phyloP scores from a whole-genome alignment of 2,797 vertebrate species.

The Scomberomorus guttatus region DNA sequence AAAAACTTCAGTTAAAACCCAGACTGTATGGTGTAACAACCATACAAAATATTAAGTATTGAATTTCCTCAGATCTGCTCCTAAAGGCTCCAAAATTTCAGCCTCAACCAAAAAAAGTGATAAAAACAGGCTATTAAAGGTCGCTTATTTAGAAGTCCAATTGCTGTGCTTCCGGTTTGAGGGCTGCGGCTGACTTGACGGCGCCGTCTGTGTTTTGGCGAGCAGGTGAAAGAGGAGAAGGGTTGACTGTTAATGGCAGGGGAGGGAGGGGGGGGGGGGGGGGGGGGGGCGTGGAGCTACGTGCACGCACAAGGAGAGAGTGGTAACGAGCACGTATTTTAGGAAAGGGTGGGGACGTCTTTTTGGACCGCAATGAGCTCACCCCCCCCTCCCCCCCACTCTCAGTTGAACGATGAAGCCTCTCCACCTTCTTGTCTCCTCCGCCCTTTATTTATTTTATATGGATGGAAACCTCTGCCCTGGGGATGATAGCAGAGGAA shows the following conservation, averaged over 20 bases:
- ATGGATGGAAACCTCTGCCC: not conserved
- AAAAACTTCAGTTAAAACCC: not conserved
- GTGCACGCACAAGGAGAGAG: conserved; percentile 62
- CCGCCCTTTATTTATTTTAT: not conserved
- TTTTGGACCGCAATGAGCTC: conserved; percentile 16
- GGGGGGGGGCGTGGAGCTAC: conserved; percentile 45
- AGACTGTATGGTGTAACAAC: not conserved
- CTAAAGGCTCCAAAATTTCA: not conserved
- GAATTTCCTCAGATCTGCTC: not conserved
- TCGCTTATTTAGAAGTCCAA: conserved; percentile 47
- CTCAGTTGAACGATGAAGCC: conserved; percentile 2
- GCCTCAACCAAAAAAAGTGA: no score
- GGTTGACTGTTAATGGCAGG: conserved; percentile 20
- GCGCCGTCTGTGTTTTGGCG: conserved; percentile 28
- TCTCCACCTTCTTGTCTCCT: not conserved
- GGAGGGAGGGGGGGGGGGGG: conserved; percentile 47
- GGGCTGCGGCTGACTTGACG: conserved; percentile 5
- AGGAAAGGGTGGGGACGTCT: conserved; percentile 50
- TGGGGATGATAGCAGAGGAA: not conserved
- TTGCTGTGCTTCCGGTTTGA: conserved; percentile 20
- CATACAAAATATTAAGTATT: not conserved
- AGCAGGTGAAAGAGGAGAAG: conserved; percentile 25
- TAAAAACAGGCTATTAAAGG: not conserved
- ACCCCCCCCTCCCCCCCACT: conserved; percentile 16
- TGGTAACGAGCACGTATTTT: conserved; percentile 62